phyloP scores from a whole-genome alignment of 2,888 invertebrate genomes.

The Panopea generosa region DNA sequence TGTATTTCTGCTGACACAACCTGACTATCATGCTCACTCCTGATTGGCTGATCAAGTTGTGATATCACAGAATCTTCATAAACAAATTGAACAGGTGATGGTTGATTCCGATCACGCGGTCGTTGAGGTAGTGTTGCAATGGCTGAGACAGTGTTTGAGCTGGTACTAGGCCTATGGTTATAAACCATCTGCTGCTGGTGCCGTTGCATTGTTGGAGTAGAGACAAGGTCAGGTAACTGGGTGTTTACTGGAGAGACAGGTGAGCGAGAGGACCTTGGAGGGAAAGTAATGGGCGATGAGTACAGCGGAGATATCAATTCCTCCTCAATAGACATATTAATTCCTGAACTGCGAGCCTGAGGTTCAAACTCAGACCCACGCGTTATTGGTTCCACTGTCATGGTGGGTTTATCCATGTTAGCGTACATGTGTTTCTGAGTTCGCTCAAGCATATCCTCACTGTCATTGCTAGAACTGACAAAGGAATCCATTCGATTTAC shows the following conservation, averaged over 20 bases:
- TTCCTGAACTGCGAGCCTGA: constrained; percentile 42
- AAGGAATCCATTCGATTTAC: constrained; percentile 73
- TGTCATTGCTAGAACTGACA: constrained; percentile 80
- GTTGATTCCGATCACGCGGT: constrained; percentile 48
- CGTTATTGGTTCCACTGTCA: constrained; percentile 60
- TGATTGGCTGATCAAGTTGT: constrained; percentile 35
- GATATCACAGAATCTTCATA: constrained; percentile 58
- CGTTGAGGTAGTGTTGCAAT: constrained; percentile 80
- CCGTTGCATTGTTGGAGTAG: constrained; percentile 71
- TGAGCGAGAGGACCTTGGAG: constrained; percentile 82
- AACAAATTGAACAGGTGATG: constrained; percentile 48
- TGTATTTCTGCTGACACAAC: constrained; percentile 57
- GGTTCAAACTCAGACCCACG: constrained; percentile 49
- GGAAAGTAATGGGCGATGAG: constrained; percentile 81
- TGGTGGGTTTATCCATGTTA: constrained; percentile 43
- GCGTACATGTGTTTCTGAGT: constrained; percentile 36
- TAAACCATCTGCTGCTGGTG: constrained; percentile 20
- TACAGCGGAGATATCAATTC: constrained; percentile 39
- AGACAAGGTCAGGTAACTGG: constrained; percentile 68
- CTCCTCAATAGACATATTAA: constrained; percentile 24
- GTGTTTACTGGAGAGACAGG: constrained; percentile 70
- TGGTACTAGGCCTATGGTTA: constrained; percentile 36
- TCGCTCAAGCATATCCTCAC: constrained; percentile 74
- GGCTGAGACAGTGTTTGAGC: constrained; percentile 74
- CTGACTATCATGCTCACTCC: constrained; percentile 33